A percentile compares a stretch with the other conserved stretches of the same genome.
These are phyloP conservation scores for Tragelaphus strepsiceros DNA, from an alignment of 2,113 vertebrate genomes.

Conservation along the genomic window DNA sequence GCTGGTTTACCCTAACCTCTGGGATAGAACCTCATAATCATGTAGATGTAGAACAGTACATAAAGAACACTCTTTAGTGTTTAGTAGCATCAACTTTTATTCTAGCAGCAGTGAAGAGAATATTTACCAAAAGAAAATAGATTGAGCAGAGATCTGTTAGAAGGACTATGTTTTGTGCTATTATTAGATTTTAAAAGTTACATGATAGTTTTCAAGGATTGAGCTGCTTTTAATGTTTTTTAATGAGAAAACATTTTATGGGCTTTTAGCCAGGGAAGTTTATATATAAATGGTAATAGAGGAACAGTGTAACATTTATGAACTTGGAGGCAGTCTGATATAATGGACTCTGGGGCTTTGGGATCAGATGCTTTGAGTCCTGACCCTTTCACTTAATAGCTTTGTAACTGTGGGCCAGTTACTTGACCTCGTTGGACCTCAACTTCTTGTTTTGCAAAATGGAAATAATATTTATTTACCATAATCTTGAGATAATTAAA, in stretches of 20 bases:
- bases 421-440: not conserved
- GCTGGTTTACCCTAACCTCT: not conserved
- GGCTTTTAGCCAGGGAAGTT: conserved; percentile 15
- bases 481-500: not conserved
- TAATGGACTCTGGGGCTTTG: not conserved
- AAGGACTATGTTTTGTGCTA: not conserved
- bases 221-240: conserved; percentile 6
- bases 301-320: not conserved
- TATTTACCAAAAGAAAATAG: conserved; percentile 15
- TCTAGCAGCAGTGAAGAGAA: not conserved
- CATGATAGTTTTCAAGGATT: not conserved
- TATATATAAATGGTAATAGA: not conserved
- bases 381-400: not conserved
- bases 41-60: not conserved
- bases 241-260: conserved; percentile 16
- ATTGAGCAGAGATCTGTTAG: not conserved
- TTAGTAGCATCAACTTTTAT: not conserved
- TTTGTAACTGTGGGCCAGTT: not conserved
- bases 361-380: not conserved
- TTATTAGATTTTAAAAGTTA: not conserved
- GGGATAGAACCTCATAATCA: not conserved
- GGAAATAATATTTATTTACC: not conserved
- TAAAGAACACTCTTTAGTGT: not conserved
- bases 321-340: not conserved
- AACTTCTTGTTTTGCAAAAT: conserved; percentile 1